These are phyloP conservation scores for Acleris sparsana DNA, from an alignment of 2,888 invertebrate genomes.

Conservation along the genomic window DNA sequence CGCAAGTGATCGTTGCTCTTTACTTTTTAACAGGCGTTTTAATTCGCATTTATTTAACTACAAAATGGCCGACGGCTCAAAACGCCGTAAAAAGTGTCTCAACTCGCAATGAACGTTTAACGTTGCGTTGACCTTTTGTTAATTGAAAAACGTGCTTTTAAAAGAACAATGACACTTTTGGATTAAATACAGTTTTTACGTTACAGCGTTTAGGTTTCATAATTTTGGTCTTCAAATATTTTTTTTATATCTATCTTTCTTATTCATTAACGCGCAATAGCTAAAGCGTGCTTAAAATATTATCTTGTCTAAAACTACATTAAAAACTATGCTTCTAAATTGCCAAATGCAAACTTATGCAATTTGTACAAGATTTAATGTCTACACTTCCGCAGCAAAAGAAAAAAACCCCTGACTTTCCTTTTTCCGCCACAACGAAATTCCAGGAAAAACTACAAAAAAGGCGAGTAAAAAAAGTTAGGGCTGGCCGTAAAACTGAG, in stretches of 20 bases:
- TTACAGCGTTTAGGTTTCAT: neutral
- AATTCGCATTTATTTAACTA: conserved; percentile 16
- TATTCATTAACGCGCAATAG: no score
- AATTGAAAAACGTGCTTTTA: conserved; percentile 26
- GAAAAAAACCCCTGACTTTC: neutral
- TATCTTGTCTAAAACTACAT: no score
- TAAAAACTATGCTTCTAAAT: no score
- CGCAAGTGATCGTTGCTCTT: conserved; percentile 10
- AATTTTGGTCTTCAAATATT: no score
- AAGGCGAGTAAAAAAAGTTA: conserved; percentile 13
- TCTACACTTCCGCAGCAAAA: neutral
- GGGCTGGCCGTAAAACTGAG: conserved; percentile 20
- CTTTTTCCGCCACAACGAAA: neutral
- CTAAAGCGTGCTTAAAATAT: no score
- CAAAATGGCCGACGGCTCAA: conserved; percentile 4
- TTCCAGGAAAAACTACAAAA: conserved; percentile 21
- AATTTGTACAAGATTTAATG: no score
- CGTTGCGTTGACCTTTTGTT: conserved; percentile 20
- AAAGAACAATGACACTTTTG: conserved; percentile 10
- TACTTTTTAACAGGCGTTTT: conserved; percentile 24
- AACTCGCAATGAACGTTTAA: conserved; percentile 21
- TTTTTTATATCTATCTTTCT: no score
- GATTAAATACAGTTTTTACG: neutral
- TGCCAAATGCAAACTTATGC: no score
- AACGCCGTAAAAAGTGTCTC: conserved; percentile 19